Base-by-base conservation (phyloP, 2,113 vertebrate genomes). In the Callithrix jacchus region DNA sequence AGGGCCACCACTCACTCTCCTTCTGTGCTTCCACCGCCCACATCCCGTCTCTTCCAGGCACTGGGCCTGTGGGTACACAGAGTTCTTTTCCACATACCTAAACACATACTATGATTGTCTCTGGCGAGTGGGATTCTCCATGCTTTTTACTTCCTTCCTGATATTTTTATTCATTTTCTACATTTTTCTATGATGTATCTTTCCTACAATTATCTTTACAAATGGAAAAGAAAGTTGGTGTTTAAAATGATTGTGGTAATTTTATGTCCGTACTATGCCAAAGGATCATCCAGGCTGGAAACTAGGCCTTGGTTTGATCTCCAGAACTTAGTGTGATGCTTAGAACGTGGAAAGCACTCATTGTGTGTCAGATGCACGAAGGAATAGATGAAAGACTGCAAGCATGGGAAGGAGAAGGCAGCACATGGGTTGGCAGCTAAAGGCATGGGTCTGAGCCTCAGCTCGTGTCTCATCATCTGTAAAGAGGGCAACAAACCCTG, bases 171-270 rank as follows among this genome's bases (percentile, higher is more conserved):
- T 32, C 23, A 2, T 20, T 85, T 96, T 64, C 71, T 80, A 0
- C n/a, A 30, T 83, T 73, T 56, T 89, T 52, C 77, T 47, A 42
- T 61, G 54, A 32, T 52, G 1, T 66, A 20, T 77, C 77, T 89
- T 87, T 66, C 52, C 76, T 73, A 81, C 20, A 85, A 56, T 86
- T 80, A 37, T 84, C 40, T 94, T 89, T 27, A 81, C n/a, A 54
- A 89, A 37, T 87, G 45, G 3, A n/a, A 40, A 77, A n/a, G 74
- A 32, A 30, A 40, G 8, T 27, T 79, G 25, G 52, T 66, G 20
- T 74, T 95, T 83, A 54, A 52, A 79, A 66, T 37, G 14, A 76
- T 9, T 32, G 4, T 37, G 32, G 7, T 73, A 49, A 49, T 82
- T 91, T 92, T 79, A 35, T 61, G 5, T 32, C 47, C 25, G 21